Conservation (phyloP, 92 coral and sea anemone genomes). For the Porites lobata region DNA sequence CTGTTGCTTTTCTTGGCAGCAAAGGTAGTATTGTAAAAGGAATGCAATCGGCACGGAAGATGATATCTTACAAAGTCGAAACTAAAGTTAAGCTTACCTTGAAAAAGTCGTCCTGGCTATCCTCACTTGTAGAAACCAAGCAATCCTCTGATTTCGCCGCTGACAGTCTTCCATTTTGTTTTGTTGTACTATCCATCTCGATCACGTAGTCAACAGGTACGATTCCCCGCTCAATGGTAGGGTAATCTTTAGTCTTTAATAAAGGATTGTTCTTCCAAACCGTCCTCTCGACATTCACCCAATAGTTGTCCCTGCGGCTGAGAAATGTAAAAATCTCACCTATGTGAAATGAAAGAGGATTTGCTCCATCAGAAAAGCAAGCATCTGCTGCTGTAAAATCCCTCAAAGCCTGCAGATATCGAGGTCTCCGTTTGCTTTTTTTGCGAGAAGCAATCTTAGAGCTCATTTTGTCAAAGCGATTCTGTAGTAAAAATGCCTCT, state of each 20-base stretch:
- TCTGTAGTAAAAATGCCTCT: slow-evolving; percentile 5
- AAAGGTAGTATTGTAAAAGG: background rate
- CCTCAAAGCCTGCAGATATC: slow-evolving; percentile 82
- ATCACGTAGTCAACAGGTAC: slow-evolving; percentile 86
- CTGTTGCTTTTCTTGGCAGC: background rate
- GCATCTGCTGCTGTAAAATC: slow-evolving; percentile 91
- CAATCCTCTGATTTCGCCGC: slow-evolving; percentile 34
- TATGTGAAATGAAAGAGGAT: slow-evolving; percentile 88
- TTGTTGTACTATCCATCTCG: slow-evolving; percentile 67
- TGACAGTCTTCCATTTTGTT: slow-evolving; percentile 36
- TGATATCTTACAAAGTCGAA: slow-evolving; percentile 9
- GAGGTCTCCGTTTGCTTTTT: slow-evolving; percentile 44
- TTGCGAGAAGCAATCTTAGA: slow-evolving; percentile 48
- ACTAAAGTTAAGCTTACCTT: slow-evolving; percentile 29
- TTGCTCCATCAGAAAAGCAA: slow-evolving; percentile 89
- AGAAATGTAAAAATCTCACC: slow-evolving; percentile 90
- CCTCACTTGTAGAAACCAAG: slow-evolving; percentile 36
- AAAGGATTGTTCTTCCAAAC: slow-evolving; percentile 77
- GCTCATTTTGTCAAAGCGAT: slow-evolving; percentile 13
- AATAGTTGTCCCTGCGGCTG: slow-evolving; percentile 81
- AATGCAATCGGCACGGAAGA: slow-evolving; percentile 8
- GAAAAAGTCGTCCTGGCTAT: slow-evolving; percentile 67
- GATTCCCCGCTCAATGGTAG: slow-evolving; percentile 85
- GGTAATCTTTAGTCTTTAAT: slow-evolving; percentile 74
- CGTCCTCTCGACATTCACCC: slow-evolving; percentile 92